A percentile compares a stretch with the other conserved stretches of the same genome.
phyloP scores from a whole-genome alignment of 2,113 vertebrate genomes.

The Hemiscyllium ocellatum region DNA sequence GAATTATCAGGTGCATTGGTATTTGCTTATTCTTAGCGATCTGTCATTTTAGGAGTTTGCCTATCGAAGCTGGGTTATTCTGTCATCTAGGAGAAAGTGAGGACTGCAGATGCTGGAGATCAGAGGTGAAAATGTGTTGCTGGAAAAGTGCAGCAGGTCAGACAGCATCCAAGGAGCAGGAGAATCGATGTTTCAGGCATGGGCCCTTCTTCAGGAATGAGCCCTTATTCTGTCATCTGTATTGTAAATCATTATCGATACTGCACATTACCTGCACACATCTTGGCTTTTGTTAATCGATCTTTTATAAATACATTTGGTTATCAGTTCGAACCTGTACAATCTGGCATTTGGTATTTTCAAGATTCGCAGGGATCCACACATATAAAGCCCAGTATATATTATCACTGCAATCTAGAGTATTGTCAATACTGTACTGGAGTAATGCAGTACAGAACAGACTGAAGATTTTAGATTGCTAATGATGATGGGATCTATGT shows the following conservation, averaged over 20 bases:
- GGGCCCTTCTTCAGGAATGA: too few relatives aligned
- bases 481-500: not conserved
- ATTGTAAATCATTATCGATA: not conserved
- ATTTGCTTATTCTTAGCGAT: not conserved
- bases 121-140: too few relatives aligned
- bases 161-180: too few relatives aligned
- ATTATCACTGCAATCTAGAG: not conserved
- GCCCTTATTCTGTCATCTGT: not conserved
- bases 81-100: too few relatives aligned
- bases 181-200: too few relatives aligned
- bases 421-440: not conserved
- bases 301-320: not conserved
- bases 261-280: not conserved
- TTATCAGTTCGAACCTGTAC: not conserved
- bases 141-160: too few relatives aligned
- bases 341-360: not conserved
- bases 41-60: not conserved
- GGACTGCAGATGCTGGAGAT: too few relatives aligned
- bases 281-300: not conserved
- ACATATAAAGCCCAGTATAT: too few relatives aligned
- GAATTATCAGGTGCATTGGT: too few relatives aligned
- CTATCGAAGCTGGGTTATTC: not conserved
- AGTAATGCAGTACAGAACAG: not conserved
- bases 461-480: not conserved
- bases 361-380: too few relatives aligned